These are phyloP conservation scores for Apotomis capreana DNA, from an alignment of 2,888 invertebrate genomes.

Conservation along the genomic window DNA sequence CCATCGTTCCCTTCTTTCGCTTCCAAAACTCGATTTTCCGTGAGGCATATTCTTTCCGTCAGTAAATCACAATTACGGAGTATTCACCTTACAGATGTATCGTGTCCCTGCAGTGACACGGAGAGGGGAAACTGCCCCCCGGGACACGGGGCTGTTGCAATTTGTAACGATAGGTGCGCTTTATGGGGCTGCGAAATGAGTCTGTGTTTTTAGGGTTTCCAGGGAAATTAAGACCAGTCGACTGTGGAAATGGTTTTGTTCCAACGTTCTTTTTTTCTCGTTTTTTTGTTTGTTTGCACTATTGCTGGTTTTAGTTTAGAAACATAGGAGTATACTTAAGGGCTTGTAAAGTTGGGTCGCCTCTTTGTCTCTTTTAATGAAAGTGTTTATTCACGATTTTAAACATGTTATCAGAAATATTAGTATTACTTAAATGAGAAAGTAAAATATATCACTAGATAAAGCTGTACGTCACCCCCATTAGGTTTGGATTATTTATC, in stretches of 20 bases:
- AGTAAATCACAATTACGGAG: conserved; percentile 58
- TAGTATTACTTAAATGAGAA: no score
- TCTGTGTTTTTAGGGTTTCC: conserved; percentile 30
- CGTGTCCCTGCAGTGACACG: conserved; percentile 56
- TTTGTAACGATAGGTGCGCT: conserved; percentile 38
- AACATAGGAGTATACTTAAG: neutral
- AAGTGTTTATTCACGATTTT: neutral
- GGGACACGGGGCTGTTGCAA: conserved; percentile 50
- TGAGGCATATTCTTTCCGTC: conserved; percentile 33
- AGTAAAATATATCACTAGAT: no score
- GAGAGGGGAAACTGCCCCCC: conserved; percentile 54
- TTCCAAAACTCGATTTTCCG: no score
- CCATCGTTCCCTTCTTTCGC: no score
- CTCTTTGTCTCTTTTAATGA: neutral
- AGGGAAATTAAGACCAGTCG: conserved; percentile 10
- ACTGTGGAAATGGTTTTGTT: conserved; percentile 26
- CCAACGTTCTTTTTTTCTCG: conserved; percentile 9
- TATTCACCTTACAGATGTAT: conserved; percentile 65
- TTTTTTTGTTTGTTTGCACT: neutral
- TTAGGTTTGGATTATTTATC: neutral
- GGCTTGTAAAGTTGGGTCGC: neutral
- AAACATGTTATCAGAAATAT: no score
- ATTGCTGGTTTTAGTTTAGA: neutral
- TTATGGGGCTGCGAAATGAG: conserved; percentile 33
- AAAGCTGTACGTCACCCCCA: no score